Evolutionary conservation across 2,113 vertebrate species (phyloP), one percentile per base, ranked within the genome.

Genomic region (Entelurus aequoreus): DNA sequence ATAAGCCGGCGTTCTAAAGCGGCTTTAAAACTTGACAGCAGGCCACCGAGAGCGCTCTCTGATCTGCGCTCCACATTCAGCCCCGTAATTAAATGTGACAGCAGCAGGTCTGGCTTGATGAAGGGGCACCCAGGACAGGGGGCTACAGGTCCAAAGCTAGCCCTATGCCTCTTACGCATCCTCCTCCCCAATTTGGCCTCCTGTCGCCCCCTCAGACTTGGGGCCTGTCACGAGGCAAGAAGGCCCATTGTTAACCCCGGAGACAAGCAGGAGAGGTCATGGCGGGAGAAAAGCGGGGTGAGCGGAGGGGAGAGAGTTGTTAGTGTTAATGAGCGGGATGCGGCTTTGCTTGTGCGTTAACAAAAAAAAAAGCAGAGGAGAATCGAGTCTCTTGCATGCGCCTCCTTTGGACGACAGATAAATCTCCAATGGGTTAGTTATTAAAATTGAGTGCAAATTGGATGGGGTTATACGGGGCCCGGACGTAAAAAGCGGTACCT

Each of bases 401-500:
- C 7, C 55, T 57, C 16, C 55, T 11, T 44, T 11, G 55, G 55
- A 37, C 10, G 36, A 56, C n/a, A 5, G 38, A 44, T 16, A 44
- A 57, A 57, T 57, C 55, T 44, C 16, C 16, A 21, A 57, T 8
- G 9, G 9, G 38, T 44, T 19, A 44, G 55, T 57, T 57, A 44
- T 57, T 57, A 19, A 21, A 16, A 57, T 57, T 21, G 11, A 44
- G 42, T 57, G 55, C 55, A 57, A 19, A 57, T 44, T 57, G 55
- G 55, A 57, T 44, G 11, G 38, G 44, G 50, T 61, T 57, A 44
- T 60, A 40, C 3, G n/a, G 59, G 70, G 72, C 65, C 28, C 71
- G 42, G 10, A 6, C 65, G 57, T 50, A 76, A 64, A 19, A 77
- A 71, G 76, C 75, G 85, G 90, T 92, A 93, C 93, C 92, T 94